Evolutionary conservation across 2,113 vertebrate species (phyloP).

Genomic region (Corythornis madagascariensis): DNA sequence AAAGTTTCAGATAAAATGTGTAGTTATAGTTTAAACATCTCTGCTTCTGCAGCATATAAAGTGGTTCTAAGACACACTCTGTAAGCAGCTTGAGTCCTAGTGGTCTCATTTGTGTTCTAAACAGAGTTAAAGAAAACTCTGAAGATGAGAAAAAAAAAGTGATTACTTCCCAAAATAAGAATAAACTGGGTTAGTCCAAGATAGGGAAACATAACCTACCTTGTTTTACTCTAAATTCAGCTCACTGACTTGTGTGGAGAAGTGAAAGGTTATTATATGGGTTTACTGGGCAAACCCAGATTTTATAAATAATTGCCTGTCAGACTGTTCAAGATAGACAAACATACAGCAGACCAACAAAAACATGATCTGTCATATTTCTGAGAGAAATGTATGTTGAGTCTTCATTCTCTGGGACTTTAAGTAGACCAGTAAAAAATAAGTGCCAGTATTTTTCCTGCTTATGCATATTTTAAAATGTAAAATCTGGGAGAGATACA

Average conservation of each 20-base stretch:
- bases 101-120: neutral
- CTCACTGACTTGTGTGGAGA: slow-evolving; percentile 70
- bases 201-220: slow-evolving; percentile 71
- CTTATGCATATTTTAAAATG: slow-evolving; percentile 73
- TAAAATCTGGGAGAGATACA: slow-evolving; percentile 66
- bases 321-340: slow-evolving; percentile 83
- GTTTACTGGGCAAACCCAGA: slow-evolving; percentile 79
- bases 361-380: slow-evolving; percentile 83
- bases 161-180: slow-evolving; percentile 59
- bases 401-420: slow-evolving; percentile 80
- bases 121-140: slow-evolving; percentile 10
- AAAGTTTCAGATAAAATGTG: neutral
- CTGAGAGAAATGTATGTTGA: slow-evolving; percentile 80
- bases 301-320: slow-evolving; percentile 89
- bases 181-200: slow-evolving; percentile 53
- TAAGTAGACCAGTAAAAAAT: slow-evolving; percentile 74
- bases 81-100: neutral
- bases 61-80: neutral
- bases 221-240: slow-evolving; percentile 75
- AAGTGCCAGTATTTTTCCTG: slow-evolving; percentile 72
- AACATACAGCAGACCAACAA: slow-evolving; percentile 82
- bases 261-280: slow-evolving; percentile 80
- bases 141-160: slow-evolving; percentile 46
- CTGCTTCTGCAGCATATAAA: neutral
- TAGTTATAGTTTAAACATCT: neutral